A percentile compares a stretch with the other conserved stretches of the same genome.
These are phyloP conservation scores for Oithona nana DNA, from an alignment of 2,888 invertebrate genomes.

Conservation along the genomic window DNA sequence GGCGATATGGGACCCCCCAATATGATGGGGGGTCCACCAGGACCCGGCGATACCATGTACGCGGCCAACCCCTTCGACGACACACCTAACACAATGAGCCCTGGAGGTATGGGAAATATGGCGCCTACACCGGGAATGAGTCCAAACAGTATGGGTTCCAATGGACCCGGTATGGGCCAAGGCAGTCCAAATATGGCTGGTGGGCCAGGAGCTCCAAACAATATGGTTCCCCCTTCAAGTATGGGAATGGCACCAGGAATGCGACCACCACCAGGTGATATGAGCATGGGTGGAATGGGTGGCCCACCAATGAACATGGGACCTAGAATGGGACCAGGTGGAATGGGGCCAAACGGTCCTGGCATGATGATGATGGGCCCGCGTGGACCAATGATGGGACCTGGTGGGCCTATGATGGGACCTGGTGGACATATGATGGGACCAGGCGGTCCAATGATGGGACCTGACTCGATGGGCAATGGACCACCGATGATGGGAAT, in stretches of 20 bases:
- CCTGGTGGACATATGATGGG: constrained; percentile 19
- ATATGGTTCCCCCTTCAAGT: constrained; percentile 15
- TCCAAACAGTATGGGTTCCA: constrained; percentile 27
- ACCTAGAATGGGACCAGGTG: constrained; percentile 21
- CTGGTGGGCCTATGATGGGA: constrained; percentile 21
- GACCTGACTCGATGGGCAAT: constrained; percentile 18
- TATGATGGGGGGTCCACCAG: constrained; percentile 4
- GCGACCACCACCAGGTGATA: constrained; percentile 33
- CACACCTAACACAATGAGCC: constrained; percentile 37
- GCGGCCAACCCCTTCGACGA: constrained; percentile 91
- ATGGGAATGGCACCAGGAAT: constrained; percentile 26
- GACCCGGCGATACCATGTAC: constrained; percentile 62
- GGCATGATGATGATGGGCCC: constrained; percentile 13
- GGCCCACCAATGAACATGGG: constrained; percentile 16
- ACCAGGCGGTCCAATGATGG: constrained; percentile 21
- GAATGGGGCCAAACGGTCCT: constrained; percentile 21
- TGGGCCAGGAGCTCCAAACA: constrained; percentile 18
- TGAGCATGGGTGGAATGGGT: constrained; percentile 22
- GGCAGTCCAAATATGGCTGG: constrained; percentile 33
- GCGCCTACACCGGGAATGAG: constrained; percentile 36
- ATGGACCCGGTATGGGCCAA: constrained; percentile 20
- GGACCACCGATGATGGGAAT: constrained; percentile 19
- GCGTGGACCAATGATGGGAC: constrained; percentile 19
- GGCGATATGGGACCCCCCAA: constrained; percentile 1
- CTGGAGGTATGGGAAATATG: constrained; percentile 45